These are phyloP conservation scores for Thamnophis elegans DNA, from an alignment of 2,797 vertebrate genomes.

Conservation along the genomic window DNA sequence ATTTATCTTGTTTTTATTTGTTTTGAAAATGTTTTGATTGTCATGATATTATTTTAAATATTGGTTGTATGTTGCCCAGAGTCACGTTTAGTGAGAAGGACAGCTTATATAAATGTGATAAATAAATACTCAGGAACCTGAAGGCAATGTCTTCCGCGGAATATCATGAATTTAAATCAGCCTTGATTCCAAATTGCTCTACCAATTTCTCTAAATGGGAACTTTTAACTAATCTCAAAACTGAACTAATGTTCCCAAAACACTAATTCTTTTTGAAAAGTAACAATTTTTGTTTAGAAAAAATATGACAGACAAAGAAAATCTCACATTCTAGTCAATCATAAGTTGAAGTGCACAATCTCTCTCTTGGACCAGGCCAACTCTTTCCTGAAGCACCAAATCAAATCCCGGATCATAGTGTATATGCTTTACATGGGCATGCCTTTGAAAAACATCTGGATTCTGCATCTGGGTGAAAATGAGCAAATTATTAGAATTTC, in stretches of 20 bases:
- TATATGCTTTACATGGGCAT: neutral
- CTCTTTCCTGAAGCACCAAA: neutral
- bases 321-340: neutral
- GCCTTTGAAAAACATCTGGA: neutral
- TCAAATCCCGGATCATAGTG: neutral
- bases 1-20: neutral
- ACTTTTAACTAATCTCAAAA: neutral
- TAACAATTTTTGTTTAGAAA: neutral
- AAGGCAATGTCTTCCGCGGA: neutral
- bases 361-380: neutral
- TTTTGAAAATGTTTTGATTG: neutral
- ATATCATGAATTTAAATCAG: neutral
- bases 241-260: neutral
- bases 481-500: neutral
- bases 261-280: neutral
- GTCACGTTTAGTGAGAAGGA: neutral
- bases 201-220: neutral
- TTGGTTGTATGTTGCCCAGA: neutral
- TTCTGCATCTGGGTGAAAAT: neutral
- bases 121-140: neutral
- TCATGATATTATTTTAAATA: neutral
- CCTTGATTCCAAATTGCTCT: neutral
- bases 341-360: neutral
- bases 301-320: neutral
- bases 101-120: neutral